Conservation (phyloP, 2,888 invertebrate species). For the Criorhina ranunculi region DNA sequence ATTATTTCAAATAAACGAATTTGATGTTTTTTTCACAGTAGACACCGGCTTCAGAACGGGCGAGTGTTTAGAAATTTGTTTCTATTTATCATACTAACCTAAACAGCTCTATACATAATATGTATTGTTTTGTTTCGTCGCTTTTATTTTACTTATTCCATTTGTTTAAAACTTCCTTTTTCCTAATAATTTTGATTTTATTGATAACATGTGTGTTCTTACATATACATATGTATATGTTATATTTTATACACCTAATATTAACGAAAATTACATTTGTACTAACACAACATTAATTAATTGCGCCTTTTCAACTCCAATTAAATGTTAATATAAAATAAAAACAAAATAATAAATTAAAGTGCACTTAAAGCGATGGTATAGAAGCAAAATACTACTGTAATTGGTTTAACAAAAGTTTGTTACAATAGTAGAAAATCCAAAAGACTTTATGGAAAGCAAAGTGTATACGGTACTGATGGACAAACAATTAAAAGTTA, state of each 20-base stretch:
- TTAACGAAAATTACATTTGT: background rate
- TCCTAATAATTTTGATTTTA: background rate
- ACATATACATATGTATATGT: too few species aligned
- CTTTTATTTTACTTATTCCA: background rate
- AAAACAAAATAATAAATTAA: constrained; percentile 17
- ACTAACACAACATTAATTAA: constrained; percentile 18
- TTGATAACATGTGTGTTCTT: background rate
- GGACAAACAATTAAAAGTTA: too few species aligned
- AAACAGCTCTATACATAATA: too few species aligned
- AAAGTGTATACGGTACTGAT: too few species aligned
- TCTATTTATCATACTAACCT: too few species aligned
- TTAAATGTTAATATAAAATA: background rate
- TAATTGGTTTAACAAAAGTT: background rate
- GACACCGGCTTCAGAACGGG: too few species aligned
- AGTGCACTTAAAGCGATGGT: constrained; percentile 47
- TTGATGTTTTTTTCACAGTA: too few species aligned
- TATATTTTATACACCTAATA: background rate
- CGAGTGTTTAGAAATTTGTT: too few species aligned
- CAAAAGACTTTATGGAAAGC: background rate
- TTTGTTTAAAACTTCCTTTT: background rate
- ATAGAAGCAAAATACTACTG: background rate
- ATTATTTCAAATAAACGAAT: too few species aligned
- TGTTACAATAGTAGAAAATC: background rate
- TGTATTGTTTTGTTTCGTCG: too few species aligned
- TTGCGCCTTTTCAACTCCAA: constrained; percentile 14